Base-by-base conservation (phyloP, 2,888 invertebrate genomes). In the Tromatobia lineatoria region DNA sequence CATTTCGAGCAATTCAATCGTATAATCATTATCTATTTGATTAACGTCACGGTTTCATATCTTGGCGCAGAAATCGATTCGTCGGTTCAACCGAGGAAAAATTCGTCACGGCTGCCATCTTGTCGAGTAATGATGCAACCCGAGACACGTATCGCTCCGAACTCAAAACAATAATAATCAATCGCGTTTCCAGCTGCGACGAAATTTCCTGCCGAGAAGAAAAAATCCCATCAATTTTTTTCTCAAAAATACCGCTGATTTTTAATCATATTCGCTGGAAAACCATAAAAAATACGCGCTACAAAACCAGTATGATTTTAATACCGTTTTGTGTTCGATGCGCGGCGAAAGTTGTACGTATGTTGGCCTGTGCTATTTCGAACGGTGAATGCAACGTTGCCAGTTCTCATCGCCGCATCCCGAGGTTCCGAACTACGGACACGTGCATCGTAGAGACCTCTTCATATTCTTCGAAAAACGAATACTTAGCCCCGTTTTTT, bases 281-380 rank as follows among this genome's bases (percentile, higher is more conserved):
- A 50, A 38, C 34, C 7, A 8, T 47, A 61, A 42, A 67, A 81
- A 52, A 69, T 45, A 54, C 70, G 54, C 70, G 47, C 15, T 69
- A 34, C 52, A 70, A n/a, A 66, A 52, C 74, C 61, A 84, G 74
- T 73, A 73, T 59, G 47, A 64, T 61, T 78, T 86, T 83, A 70
- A 80, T 76, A 82, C 81, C 77, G 85, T 82, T 85, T 81, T 84
- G 69, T 74, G 77, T 83, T 82, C 76, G 75, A 83, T 74, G 70
- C 75, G 75, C 82, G 83, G 89, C 91, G 90, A 91, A 91, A 91
- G 91, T 89, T 87, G 88, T 87, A 85, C 61, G 47, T 61, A 73
- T 67, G 73, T 77, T 47, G 88, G 88, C 88, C 85, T 89, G 89
- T 90, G 90, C 91, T 91, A 91, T 90, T 91, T 90, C 91, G 91